Conservation (phyloP, 2,888 invertebrate species). For the Isoperla grammatica region DNA sequence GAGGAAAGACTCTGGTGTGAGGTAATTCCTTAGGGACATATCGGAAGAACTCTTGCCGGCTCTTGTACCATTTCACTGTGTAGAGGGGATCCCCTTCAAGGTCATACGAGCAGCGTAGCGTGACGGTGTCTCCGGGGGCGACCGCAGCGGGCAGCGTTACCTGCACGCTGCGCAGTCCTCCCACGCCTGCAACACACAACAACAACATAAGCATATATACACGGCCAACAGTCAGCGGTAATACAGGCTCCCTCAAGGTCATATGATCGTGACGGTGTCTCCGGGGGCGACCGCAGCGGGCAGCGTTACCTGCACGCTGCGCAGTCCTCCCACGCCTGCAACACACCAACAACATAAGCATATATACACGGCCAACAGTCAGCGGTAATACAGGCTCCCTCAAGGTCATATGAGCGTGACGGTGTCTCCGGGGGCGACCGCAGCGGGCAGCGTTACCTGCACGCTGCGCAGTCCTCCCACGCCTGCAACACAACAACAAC, state of each 20-base stretch:
- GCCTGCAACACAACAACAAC: no score
- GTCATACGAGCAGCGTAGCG: constrained; percentile 68
- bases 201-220: no score
- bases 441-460: constrained; percentile 63
- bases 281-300: constrained; percentile 66
- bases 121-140: constrained; percentile 64
- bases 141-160: constrained; percentile 68
- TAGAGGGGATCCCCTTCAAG: constrained; percentile 67
- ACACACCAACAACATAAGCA: no score
- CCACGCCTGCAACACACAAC: constrained; percentile 45
- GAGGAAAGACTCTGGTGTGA: constrained; percentile 64
- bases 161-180: constrained; percentile 61
- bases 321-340: constrained; percentile 55
- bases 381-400: no score
- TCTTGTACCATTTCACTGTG: constrained; percentile 79
- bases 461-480: constrained; percentile 60
- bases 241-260: constrained; percentile 68
- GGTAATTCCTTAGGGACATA: constrained; percentile 75
- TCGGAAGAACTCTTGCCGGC: constrained; percentile 69
- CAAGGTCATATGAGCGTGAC: constrained; percentile 68
- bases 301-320: constrained; percentile 63
- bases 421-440: constrained; percentile 64
- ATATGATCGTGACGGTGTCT: constrained; percentile 69
- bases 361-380: no score
- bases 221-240: no score